Conservation (phyloP, 2,113 vertebrate genomes). For the Synchiropus splendidus region DNA sequence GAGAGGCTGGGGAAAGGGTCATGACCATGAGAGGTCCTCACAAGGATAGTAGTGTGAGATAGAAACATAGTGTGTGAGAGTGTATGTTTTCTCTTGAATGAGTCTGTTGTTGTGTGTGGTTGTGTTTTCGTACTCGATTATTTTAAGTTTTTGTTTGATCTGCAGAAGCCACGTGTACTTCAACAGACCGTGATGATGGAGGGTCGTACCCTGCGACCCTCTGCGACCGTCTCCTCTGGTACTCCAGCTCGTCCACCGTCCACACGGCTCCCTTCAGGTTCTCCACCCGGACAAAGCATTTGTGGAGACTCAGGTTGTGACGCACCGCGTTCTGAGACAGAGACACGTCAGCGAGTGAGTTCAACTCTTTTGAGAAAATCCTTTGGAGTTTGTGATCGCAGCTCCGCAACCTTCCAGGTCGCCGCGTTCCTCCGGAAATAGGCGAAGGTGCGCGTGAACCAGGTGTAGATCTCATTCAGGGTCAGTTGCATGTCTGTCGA, state of each 20-base stretch:
- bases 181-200: not conserved
- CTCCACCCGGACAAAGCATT: conserved; percentile 96
- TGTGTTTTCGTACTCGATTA: no score
- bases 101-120: no score
- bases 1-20: no score
- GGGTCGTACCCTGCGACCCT: conserved; percentile 80
- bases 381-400: no score
- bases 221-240: conserved; percentile 91
- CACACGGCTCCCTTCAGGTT: conserved; percentile 95
- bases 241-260: conserved; percentile 93
- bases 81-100: no score
- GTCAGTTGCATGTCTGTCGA: conserved; percentile 89
- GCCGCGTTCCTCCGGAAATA: conserved; percentile 95
- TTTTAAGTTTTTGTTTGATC: no score
- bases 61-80: no score
- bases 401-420: conserved; percentile 87
- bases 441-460: conserved; percentile 94
- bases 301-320: conserved; percentile 97
- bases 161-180: no score
- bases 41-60: no score
- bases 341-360: not conserved
- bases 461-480: conserved; percentile 97
- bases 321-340: conserved; percentile 84
- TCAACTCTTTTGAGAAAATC: no score
- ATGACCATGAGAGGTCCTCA: no score